phyloP scores from a whole-genome alignment of 2,888 invertebrate species.

The Nipponacmea schrenckii region DNA sequence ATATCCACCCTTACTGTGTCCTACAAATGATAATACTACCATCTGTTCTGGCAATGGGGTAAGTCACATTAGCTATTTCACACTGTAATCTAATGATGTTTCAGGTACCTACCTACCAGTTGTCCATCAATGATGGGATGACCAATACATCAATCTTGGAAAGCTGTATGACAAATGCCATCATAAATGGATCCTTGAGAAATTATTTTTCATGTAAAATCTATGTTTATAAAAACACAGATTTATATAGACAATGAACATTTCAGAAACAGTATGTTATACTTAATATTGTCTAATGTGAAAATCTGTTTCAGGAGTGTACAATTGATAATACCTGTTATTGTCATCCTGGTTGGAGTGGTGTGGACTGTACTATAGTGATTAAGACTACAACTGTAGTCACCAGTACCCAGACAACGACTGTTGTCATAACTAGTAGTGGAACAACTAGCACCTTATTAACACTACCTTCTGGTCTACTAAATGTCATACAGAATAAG shows the following conservation, averaged over 20 bases:
- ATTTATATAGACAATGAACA: too few relatives aligned
- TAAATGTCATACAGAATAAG: neutral
- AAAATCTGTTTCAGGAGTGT: constrained; percentile 82
- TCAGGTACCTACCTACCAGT: neutral
- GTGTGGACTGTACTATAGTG: constrained; percentile 61
- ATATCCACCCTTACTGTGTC: constrained; percentile 46
- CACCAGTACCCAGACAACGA: constrained; percentile 31
- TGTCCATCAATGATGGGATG: neutral
- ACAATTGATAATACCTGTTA: constrained; percentile 92
- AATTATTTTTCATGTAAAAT: too few relatives aligned
- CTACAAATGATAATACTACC: constrained; percentile 71
- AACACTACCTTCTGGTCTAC: neutral
- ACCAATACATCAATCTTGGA: too few relatives aligned
- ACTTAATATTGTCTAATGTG: too few relatives aligned
- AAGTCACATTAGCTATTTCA: constrained; percentile 69
- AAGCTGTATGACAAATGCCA: too few relatives aligned
- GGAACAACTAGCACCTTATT: constrained; percentile 17
- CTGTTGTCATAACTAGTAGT: constrained; percentile 24
- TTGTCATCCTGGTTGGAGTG: constrained; percentile 79
- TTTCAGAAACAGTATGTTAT: too few relatives aligned
- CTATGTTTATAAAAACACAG: too few relatives aligned
- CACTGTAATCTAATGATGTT: neutral
- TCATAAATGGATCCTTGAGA: too few relatives aligned
- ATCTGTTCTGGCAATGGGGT: constrained; percentile 97
- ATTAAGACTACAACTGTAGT: constrained; percentile 40